These are phyloP conservation scores for Gerris buenoi DNA, from an alignment of 1,140 invertebrate genomes.

Conservation along the genomic window DNA sequence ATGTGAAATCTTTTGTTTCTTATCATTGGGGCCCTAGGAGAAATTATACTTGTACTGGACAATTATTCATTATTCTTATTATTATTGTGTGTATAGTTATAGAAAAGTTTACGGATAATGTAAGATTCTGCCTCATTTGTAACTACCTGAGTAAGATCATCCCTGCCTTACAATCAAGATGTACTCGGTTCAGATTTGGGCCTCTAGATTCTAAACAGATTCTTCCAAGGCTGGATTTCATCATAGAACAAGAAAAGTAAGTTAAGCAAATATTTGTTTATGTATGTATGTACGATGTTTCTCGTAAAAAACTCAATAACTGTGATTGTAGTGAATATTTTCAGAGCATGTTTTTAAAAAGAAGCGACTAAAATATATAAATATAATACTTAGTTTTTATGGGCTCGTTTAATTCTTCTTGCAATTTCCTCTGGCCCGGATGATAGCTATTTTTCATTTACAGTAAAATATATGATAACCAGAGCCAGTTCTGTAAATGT, in stretches of 20 bases:
- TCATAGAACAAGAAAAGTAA: constrained; percentile 74
- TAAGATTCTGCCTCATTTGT: constrained; percentile 96
- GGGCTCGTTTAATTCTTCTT: background rate
- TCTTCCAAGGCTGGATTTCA: constrained; percentile 69
- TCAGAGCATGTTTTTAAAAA: no score
- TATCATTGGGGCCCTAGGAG: no score
- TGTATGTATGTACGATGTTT: no score
- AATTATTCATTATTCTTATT: no score
- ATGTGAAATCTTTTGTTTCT: no score
- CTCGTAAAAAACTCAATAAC: no score
- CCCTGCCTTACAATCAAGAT: constrained; percentile 92
- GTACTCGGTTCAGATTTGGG: constrained; percentile 92
- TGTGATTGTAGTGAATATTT: no score
- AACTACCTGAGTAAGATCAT: constrained; percentile 98
- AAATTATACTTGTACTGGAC: no score
- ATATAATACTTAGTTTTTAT: no score
- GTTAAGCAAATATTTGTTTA: no score
- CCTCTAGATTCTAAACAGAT: constrained; percentile 78
- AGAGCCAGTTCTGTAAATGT: background rate
- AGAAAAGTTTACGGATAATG: constrained; percentile 97
- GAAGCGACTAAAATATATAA: no score
- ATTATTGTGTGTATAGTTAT: constrained; percentile 55
- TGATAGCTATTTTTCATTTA: background rate
- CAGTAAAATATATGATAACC: constrained; percentile 5
- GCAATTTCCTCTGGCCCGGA: background rate